phyloP scores from a whole-genome alignment of 2,888 invertebrate species.

The Agriopis aurantiaria region DNA sequence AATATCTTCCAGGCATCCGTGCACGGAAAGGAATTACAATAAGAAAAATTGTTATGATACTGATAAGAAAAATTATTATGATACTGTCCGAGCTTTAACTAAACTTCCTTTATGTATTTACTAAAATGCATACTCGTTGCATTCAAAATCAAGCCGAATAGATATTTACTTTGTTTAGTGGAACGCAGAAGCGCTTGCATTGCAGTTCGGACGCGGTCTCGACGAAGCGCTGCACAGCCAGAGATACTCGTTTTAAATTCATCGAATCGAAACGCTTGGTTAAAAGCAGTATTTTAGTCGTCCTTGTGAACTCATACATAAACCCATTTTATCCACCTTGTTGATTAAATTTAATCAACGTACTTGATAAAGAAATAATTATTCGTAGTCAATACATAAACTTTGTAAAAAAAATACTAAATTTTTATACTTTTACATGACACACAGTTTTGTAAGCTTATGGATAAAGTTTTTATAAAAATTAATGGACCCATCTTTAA shows the following conservation, averaged over 20 bases:
- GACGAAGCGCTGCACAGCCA: slow-evolving; percentile 19
- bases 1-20: too few species aligned
- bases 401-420: too few species aligned
- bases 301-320: neutral
- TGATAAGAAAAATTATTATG: too few species aligned
- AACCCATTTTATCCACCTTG: neutral
- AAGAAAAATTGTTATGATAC: too few species aligned
- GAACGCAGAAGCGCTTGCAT: slow-evolving; percentile 22
- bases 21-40: too few species aligned
- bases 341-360: neutral
- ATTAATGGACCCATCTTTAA: too few species aligned
- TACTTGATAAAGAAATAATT: neutral
- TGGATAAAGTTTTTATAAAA: too few species aligned
- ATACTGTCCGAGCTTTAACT: neutral
- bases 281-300: slow-evolving; percentile 15
- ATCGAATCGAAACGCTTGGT: slow-evolving; percentile 20
- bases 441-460: too few species aligned
- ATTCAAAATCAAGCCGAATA: slow-evolving; percentile 22
- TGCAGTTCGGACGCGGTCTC: slow-evolving; percentile 24
- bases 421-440: too few species aligned
- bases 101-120: neutral
- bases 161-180: slow-evolving; percentile 30
- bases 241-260: slow-evolving; percentile 29
- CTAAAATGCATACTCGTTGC: neutral
- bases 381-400: too few species aligned